These are phyloP conservation scores for Pemphredon lugubris DNA, from an alignment of 2,888 invertebrate species.

Conservation along the genomic window DNA sequence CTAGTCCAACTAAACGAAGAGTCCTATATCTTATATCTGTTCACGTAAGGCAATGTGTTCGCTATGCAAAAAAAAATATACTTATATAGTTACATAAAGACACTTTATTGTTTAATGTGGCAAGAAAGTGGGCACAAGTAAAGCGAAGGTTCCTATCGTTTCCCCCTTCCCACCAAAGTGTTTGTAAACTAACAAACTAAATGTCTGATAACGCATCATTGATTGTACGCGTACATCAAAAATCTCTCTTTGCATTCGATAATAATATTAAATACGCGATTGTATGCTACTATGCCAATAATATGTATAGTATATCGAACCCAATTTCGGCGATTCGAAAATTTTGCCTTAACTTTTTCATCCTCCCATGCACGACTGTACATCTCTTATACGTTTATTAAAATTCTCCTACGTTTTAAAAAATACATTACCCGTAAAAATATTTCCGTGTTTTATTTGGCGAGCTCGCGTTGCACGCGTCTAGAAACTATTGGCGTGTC, in stretches of 20 bases:
- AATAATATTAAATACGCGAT: conserved; percentile 17
- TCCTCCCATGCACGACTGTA: conserved; percentile 34
- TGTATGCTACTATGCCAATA: conserved; percentile 34
- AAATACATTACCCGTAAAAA: conserved; percentile 44
- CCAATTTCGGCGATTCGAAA: conserved; percentile 29
- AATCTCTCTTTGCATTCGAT: conserved; percentile 13
- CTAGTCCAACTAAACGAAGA: conserved; percentile 73
- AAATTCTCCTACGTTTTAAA: conserved; percentile 46
- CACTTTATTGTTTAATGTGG: conserved; percentile 53
- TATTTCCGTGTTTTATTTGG: conserved; percentile 8
- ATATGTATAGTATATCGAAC: conserved; percentile 26
- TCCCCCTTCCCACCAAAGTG: conserved; percentile 22
- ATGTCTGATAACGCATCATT: conserved; percentile 18
- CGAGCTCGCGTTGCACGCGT: not conserved
- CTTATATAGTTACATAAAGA: conserved; percentile 58
- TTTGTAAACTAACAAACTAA: conserved; percentile 35
- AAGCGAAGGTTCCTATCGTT: conserved; percentile 46
- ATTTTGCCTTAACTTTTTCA: conserved; percentile 43
- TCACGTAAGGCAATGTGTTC: conserved; percentile 36
- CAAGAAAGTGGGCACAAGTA: conserved; percentile 44
- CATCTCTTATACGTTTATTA: conserved; percentile 58
- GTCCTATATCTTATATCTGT: conserved; percentile 64
- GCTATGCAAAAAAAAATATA: conserved; percentile 39
- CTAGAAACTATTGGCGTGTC: conserved; percentile 14
- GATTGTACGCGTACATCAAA: conserved; percentile 8